phyloP scores from a whole-genome alignment of 2,113 vertebrate genomes.

The Cromileptes altivelis region DNA sequence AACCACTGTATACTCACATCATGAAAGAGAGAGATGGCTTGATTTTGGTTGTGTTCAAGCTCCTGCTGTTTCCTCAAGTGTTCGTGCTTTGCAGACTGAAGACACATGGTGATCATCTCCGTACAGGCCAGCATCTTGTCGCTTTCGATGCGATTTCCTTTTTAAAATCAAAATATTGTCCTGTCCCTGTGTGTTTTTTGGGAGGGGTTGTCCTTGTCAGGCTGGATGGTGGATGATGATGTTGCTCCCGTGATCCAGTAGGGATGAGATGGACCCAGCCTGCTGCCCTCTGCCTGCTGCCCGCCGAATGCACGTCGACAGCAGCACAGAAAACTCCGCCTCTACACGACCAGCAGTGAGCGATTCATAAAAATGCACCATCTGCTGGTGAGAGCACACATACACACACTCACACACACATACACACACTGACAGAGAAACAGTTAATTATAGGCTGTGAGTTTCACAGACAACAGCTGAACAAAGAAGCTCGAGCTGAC shows the following conservation, averaged over 20 bases:
- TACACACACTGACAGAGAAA: not conserved
- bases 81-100: conserved; percentile 80
- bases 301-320: conserved; percentile 30
- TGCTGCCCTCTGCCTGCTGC: conserved; percentile 47
- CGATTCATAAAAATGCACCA: conserved; percentile 54
- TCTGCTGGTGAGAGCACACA: conserved; percentile 53
- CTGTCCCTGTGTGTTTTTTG: not conserved
- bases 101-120: conserved; percentile 84
- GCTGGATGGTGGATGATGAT: conserved; percentile 35
- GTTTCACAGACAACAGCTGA: not conserved
- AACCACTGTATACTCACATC: conserved; percentile 72
- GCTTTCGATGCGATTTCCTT: conserved; percentile 15
- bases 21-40: conserved; percentile 73
- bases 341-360: conserved; percentile 16
- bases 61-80: conserved; percentile 76
- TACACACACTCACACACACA: not conserved
- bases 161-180: not conserved
- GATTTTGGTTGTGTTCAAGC: conserved; percentile 74
- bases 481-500: not conserved
- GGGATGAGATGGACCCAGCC: conserved; percentile 48
- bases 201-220: conserved; percentile 48
- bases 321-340: conserved; percentile 57
- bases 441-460: not conserved
- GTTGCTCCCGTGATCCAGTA: conserved; percentile 48
- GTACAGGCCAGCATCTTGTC: conserved; percentile 80